These are phyloP conservation scores for Chrysomela aeneicollis DNA, from an alignment of 2,888 invertebrate species.

Conservation along the genomic window DNA sequence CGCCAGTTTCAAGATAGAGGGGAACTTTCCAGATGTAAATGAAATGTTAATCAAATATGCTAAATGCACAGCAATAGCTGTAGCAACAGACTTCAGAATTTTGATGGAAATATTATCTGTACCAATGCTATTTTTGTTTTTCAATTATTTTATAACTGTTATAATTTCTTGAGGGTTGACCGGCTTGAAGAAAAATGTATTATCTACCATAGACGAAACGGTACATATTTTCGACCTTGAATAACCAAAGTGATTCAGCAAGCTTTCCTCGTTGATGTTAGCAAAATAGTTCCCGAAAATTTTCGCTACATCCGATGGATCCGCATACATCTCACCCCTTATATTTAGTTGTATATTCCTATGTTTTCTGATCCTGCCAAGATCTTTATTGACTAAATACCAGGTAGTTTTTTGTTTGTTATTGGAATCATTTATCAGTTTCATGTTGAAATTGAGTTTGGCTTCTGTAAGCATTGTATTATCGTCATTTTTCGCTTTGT, in stretches of 20 bases:
- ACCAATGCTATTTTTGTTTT: background rate
- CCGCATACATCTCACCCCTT: background rate
- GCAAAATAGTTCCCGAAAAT: too few species aligned
- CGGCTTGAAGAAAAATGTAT: constrained; percentile 2
- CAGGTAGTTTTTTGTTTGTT: background rate
- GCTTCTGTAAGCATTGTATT: background rate
- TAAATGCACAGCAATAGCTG: background rate
- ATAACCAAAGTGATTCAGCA: background rate
- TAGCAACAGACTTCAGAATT: background rate
- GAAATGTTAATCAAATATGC: background rate
- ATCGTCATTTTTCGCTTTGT: background rate
- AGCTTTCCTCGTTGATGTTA: background rate
- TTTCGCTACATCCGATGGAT: background rate
- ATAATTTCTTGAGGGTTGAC: background rate
- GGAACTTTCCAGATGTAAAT: background rate
- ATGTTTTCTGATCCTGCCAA: background rate
- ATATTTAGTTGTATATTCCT: background rate
- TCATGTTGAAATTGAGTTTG: background rate
- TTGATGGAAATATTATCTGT: background rate
- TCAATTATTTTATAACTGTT: background rate
- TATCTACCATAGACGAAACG: background rate
- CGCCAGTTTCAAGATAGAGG: background rate
- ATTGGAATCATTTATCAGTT: background rate
- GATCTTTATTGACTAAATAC: background rate
- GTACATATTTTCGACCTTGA: background rate